Base-by-base conservation (phyloP, 2,797 vertebrate genomes). In the Cirrhinus mrigala region DNA sequence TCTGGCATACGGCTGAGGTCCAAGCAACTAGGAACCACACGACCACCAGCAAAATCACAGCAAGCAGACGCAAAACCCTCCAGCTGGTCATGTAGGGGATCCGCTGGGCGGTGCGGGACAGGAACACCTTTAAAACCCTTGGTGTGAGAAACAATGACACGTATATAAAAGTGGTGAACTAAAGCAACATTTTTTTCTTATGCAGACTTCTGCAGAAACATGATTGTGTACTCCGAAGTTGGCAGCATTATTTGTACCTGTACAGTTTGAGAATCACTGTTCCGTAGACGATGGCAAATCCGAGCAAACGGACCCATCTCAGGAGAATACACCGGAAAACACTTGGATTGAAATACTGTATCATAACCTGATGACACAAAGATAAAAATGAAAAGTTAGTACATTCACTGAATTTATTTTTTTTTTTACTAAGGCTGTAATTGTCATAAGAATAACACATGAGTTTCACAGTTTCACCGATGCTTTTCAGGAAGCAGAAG, bases 21-120 rank as follows among this genome's bases (percentile, higher is more conserved):
- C 98, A 99, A 86, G 98, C 97, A 91, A 97, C 88, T 1, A 99
- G 95, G 93, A 99, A 99, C 98, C 98, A 99, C 87, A 97, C 92
- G 71, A 98, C 98, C 85, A 99, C 92, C 92, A 99, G 91, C 66
- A 99, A 94, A 84, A 99, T 98, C 22, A 98, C 95, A 1, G 92
- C 93, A 87, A 99, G 94, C 95, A 99, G 97, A 84, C 96, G 95
- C 94, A 99, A 94, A 29, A 99, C 98, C 50, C 97, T 94, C 91
- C 98, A 98, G 88, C 98, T 97, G 78, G 98, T 99, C 98, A 99
- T 99, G 89, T 98, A 99, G 0, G 98, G 98, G 37, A 96, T 98
- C 88, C 98, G 95, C 89, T 99, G 98, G 84, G 97, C 98, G 0
- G 98, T 99, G 86, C 97, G 97, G 54, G 98, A 99, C 89, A 99